These are phyloP conservation scores for Noctua janthina DNA, from an alignment of 2,888 invertebrate species.

Conservation along the genomic window DNA sequence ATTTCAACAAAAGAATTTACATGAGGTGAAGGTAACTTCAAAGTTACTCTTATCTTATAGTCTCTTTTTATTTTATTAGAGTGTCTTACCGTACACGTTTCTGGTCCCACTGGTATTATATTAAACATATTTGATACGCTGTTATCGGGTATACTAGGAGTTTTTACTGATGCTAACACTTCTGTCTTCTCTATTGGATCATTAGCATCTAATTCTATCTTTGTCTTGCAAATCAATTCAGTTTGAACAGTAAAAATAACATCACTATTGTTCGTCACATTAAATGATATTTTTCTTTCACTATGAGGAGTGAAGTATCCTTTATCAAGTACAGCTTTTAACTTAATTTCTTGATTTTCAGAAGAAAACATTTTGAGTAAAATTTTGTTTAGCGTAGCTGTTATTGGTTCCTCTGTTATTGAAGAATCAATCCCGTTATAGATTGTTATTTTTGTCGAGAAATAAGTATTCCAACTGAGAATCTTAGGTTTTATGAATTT, in stretches of 20 bases:
- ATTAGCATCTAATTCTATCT: not conserved
- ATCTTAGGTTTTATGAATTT: slow-evolving; percentile 24
- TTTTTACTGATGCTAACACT: slow-evolving; percentile 5
- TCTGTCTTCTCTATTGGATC: not conserved
- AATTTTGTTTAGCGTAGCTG: slow-evolving; percentile 23
- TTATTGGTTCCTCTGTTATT: slow-evolving; percentile 4
- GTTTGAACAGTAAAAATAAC: slow-evolving; percentile 20
- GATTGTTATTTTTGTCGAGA: slow-evolving; percentile 12
- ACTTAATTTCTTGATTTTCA: slow-evolving; percentile 9
- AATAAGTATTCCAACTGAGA: slow-evolving; percentile 1
- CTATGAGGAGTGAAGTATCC: slow-evolving; percentile 17
- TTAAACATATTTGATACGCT: slow-evolving; percentile 23
- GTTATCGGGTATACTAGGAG: slow-evolving; percentile 20
- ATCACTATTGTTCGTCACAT: slow-evolving; percentile 25
- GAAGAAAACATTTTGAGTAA: slow-evolving; percentile 4
- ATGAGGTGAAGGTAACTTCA: slow-evolving; percentile 38
- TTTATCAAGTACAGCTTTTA: slow-evolving; percentile 37
- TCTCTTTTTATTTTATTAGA: slow-evolving; percentile 31
- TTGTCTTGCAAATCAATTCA: slow-evolving; percentile 21
- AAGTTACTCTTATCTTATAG: slow-evolving; percentile 31
- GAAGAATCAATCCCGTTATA: slow-evolving; percentile 1
- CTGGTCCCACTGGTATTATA: slow-evolving; percentile 7
- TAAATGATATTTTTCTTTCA: slow-evolving; percentile 15
- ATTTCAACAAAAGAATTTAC: slow-evolving; percentile 31
- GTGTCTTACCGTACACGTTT: slow-evolving; percentile 36